phyloP scores from a whole-genome alignment of 2,888 invertebrate genomes.

The Pristionchus japonicus region DNA sequence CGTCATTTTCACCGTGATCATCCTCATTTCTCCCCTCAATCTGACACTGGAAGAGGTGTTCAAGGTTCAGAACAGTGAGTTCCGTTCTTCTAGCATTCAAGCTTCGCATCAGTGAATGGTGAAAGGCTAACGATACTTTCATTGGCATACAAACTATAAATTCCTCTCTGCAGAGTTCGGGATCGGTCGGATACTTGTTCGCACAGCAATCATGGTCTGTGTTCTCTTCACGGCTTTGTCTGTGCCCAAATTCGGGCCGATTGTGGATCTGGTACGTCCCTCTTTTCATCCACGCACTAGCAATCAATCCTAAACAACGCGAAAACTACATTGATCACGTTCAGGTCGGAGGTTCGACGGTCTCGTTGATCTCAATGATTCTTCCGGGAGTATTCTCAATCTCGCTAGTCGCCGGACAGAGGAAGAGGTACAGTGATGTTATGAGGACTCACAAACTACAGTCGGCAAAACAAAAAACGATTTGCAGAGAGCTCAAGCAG shows the following conservation, averaged over 20 bases:
- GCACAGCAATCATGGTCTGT: constrained; percentile 52
- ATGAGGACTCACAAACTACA: not conserved
- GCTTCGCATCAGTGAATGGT: too few species aligned
- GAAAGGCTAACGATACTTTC: too few species aligned
- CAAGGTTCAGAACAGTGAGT: constrained; percentile 54
- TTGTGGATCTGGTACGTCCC: constrained; percentile 58
- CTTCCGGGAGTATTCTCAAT: constrained; percentile 61
- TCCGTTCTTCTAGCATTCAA: too few species aligned
- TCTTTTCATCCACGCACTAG: not conserved
- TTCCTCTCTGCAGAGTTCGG: constrained; percentile 55
- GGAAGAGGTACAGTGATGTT: constrained; percentile 49
- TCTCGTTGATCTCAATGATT: constrained; percentile 62
- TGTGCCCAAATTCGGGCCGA: constrained; percentile 58
- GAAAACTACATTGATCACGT: not conserved
- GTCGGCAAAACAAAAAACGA: not conserved
- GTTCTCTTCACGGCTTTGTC: constrained; percentile 56
- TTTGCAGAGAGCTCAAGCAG: not conserved
- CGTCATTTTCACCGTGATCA: constrained; percentile 50
- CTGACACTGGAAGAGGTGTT: constrained; percentile 60
- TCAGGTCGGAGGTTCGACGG: constrained; percentile 60
- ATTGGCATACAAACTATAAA: too few species aligned
- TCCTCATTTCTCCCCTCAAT: constrained; percentile 57
- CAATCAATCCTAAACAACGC: not conserved
- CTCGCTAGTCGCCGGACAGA: constrained; percentile 57
- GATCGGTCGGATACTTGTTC: constrained; percentile 52